These are phyloP conservation scores for Botia kubotai DNA, from an alignment of 2,797 vertebrate genomes.

Conservation along the genomic window DNA sequence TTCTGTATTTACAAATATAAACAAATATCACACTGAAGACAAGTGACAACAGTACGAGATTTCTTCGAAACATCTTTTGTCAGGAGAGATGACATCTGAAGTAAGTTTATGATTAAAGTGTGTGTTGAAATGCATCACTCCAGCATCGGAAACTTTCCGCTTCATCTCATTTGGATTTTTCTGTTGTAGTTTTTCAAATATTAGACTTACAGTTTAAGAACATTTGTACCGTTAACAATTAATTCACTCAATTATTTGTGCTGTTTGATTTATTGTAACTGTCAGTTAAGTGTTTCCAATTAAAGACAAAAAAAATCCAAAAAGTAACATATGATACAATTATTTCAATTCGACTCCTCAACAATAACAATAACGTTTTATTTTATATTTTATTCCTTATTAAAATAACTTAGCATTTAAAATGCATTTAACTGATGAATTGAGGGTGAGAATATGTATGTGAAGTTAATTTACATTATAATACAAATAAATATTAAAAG, in stretches of 20 bases:
- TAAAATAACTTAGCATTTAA: neutral
- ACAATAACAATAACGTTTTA: neutral
- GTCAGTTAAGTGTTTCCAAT: too few relatives aligned
- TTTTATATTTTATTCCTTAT: neutral
- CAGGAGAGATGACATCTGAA: neutral
- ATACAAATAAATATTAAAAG: too few relatives aligned
- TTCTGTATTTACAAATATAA: conserved; percentile 1
- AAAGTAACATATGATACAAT: neutral
- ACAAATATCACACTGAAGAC: neutral
- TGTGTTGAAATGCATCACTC: neutral
- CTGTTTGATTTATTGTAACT: conserved; percentile 5
- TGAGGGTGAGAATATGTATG: neutral
- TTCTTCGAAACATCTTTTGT: neutral
- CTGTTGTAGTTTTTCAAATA: too few relatives aligned
- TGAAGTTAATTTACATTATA: too few relatives aligned
- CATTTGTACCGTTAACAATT: neutral
- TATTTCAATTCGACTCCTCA: too few relatives aligned
- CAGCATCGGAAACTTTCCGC: too few relatives aligned
- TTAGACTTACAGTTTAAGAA: too few relatives aligned
- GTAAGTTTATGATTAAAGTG: neutral
- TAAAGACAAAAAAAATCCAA: neutral
- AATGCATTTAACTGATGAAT: neutral
- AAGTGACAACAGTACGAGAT: neutral
- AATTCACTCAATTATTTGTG: too few relatives aligned
- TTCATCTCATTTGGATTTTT: too few relatives aligned